These are phyloP conservation scores for Zoanthus gigantus DNA, from an alignment of 92 coral and sea anemone genomes.

Conservation along the genomic window DNA sequence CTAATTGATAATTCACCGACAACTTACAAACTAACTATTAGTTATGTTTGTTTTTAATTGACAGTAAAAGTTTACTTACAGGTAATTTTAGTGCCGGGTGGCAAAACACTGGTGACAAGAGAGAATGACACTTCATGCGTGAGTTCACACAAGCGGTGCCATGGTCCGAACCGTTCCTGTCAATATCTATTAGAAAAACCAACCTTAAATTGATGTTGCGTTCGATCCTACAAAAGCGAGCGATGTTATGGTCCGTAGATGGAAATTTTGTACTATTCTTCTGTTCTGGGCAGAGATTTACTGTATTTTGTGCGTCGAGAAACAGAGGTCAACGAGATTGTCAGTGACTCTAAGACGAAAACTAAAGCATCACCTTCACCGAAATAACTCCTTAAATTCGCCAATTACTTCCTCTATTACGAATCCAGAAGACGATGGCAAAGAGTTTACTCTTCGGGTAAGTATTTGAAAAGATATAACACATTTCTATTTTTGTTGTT, in stretches of 20 bases:
- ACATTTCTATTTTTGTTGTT: constrained; percentile 19
- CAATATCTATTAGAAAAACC: background rate
- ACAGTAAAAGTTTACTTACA: constrained; percentile 63
- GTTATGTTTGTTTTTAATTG: constrained; percentile 39
- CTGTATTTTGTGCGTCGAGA: constrained; percentile 29
- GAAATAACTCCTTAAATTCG: constrained; percentile 36
- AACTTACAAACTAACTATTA: too few species aligned
- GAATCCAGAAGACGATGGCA: constrained; percentile 67
- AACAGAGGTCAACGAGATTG: constrained; percentile 63
- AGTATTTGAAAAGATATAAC: background rate
- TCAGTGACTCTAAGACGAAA: constrained; percentile 82
- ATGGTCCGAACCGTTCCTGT: constrained; percentile 23
- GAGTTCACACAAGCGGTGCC: constrained; percentile 74
- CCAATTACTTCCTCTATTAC: constrained; percentile 37
- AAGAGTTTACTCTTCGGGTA: constrained; percentile 86
- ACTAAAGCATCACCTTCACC: constrained; percentile 65
- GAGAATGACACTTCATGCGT: constrained; percentile 56
- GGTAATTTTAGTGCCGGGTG: constrained; percentile 65
- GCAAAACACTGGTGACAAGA: constrained; percentile 34
- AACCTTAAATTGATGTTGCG: constrained; percentile 28
- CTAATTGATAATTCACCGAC: too few species aligned
- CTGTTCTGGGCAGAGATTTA: constrained; percentile 24
- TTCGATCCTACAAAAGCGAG: constrained; percentile 66
- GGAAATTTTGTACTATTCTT: constrained; percentile 60
- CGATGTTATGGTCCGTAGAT: constrained; percentile 81